Percentiles rank a stretch among this genome's conserved stretches.
These are phyloP conservation scores for Thrips palmi DNA, from an alignment of 1,140 invertebrate genomes.

Conservation along the genomic window DNA sequence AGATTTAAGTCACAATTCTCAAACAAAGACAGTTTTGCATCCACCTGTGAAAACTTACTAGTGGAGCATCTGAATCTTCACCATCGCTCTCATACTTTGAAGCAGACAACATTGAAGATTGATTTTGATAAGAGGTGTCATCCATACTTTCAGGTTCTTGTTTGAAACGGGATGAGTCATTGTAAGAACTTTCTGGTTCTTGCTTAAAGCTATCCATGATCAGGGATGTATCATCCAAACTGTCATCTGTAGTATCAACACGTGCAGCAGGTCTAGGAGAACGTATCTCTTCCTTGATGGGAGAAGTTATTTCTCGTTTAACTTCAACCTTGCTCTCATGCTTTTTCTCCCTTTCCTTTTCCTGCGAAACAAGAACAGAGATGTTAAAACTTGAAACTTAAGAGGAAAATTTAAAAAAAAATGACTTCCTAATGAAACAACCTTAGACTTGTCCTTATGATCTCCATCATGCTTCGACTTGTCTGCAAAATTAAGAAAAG, in stretches of 20 bases:
- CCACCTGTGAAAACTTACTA: conserved; percentile 33
- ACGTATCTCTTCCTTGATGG: too few relatives aligned
- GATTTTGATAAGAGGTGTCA: neutral
- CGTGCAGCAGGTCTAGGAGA: too few relatives aligned
- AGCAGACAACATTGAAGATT: neutral
- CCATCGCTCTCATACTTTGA: conserved; percentile 24
- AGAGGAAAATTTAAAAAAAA: conserved; percentile 5
- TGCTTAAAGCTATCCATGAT: too few relatives aligned
- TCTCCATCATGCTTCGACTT: conserved; percentile 1
- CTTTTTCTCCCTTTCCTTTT: too few relatives aligned
- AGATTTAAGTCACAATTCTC: conserved; percentile 12
- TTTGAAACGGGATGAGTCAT: neutral
- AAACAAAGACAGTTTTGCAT: conserved; percentile 11
- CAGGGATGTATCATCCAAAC: too few relatives aligned
- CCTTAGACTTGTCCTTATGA: neutral
- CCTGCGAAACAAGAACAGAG: too few relatives aligned
- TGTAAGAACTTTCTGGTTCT: too few relatives aligned
- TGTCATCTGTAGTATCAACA: too few relatives aligned
- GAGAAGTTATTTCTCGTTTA: too few relatives aligned
- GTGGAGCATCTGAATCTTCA: conserved; percentile 58
- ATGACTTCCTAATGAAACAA: neutral
- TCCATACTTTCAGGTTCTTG: neutral
- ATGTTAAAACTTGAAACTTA: too few relatives aligned
- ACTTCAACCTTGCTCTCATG: too few relatives aligned
- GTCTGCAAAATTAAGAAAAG: too few relatives aligned